These are phyloP conservation scores for Mimas tiliae DNA, from an alignment of 2,888 invertebrate genomes.

Conservation along the genomic window DNA sequence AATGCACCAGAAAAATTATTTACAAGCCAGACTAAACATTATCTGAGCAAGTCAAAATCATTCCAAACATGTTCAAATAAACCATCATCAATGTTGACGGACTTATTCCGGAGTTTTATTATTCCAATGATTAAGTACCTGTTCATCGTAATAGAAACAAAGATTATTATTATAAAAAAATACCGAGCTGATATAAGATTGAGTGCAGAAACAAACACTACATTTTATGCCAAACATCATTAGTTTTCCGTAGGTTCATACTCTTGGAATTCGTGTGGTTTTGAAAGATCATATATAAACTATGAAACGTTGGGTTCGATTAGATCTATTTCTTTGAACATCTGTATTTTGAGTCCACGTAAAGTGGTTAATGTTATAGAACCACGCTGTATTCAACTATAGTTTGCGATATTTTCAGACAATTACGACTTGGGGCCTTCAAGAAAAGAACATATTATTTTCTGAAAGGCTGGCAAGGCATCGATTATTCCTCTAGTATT, in stretches of 20 bases:
- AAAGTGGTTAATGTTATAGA: too few species aligned
- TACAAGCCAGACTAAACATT: conserved; percentile 8
- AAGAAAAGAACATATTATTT: too few species aligned
- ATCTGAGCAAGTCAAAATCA: neutral
- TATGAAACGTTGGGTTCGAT: too few species aligned
- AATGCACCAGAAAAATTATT: neutral
- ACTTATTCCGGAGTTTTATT: conserved; percentile 23
- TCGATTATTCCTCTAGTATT: too few species aligned
- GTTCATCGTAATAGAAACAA: conserved; percentile 32
- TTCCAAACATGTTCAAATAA: conserved; percentile 1
- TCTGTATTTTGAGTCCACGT: too few species aligned
- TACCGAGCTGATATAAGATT: conserved; percentile 26
- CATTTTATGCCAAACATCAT: conserved; percentile 10
- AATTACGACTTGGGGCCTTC: too few species aligned
- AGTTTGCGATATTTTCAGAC: too few species aligned
- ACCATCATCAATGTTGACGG: conserved; percentile 6
- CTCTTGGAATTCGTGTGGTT: neutral
- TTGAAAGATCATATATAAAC: neutral
- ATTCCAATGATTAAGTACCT: conserved; percentile 7
- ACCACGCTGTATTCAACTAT: too few species aligned
- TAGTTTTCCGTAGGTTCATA: neutral
- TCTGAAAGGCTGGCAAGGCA: too few species aligned
- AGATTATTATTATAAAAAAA: conserved; percentile 32
- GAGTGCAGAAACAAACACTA: conserved; percentile 18
- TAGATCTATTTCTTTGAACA: too few species aligned